Percentiles rank a stretch among this genome's conserved stretches.
Conservation (phyloP, 2,797 vertebrate genomes). For the Fistularia commersonii region DNA sequence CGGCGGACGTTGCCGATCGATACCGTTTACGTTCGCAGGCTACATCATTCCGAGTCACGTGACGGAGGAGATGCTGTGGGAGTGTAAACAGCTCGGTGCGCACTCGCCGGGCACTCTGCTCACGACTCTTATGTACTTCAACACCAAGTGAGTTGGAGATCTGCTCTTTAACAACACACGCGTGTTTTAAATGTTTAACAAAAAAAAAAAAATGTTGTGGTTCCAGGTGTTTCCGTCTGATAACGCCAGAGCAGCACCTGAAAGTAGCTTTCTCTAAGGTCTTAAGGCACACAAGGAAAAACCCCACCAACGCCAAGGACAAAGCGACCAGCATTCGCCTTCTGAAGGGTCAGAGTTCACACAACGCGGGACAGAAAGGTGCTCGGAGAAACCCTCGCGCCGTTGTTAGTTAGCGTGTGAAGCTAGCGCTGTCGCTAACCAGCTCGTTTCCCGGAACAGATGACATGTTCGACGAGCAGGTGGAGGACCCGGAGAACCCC, state of each 20-base stretch:
- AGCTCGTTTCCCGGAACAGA: conserved; percentile 82
- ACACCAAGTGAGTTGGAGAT: conserved; percentile 91
- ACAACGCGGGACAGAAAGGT: conserved; percentile 94
- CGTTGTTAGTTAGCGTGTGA: background rate
- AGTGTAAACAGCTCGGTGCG: conserved; percentile 98
- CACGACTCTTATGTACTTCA: conserved; percentile 99
- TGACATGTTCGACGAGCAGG: conserved; percentile 97
- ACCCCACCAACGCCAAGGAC: conserved; percentile 94
- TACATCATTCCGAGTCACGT: conserved; percentile 97
- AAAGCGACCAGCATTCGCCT: conserved; percentile 98
- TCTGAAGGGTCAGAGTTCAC: conserved; percentile 87
- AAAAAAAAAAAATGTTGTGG: background rate
- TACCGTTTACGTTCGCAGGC: conserved; percentile 64
- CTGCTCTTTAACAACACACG: background rate
- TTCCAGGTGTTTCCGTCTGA: conserved; percentile 91
- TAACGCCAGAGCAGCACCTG: conserved; percentile 96
- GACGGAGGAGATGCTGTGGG: conserved; percentile 99
- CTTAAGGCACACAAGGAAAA: conserved; percentile 97
- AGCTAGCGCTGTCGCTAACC: conserved; percentile 4
- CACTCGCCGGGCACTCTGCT: conserved; percentile 96
- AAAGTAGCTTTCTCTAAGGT: conserved; percentile 99
- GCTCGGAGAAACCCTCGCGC: conserved; percentile 1
- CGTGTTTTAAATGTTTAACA: background rate
- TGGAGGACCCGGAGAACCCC: conserved; percentile 96
- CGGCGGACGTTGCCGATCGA: background rate